Base-by-base conservation (phyloP, 1,140 invertebrate species). In the Aphis gossypii region DNA sequence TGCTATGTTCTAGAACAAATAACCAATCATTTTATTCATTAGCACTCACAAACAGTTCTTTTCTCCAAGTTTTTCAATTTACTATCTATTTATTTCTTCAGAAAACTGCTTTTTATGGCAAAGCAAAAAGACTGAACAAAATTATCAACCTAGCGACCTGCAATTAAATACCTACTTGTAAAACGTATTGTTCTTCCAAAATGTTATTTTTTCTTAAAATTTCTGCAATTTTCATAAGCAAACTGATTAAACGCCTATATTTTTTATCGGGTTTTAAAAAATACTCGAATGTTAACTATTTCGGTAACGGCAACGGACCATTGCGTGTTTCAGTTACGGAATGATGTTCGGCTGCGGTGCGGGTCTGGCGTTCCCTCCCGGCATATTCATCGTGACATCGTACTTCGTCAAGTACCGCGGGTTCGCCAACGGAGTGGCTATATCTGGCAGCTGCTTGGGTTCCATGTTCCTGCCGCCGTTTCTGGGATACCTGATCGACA, bases 371-470 rank as follows among this genome's bases (percentile, higher is more conserved):
- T 98, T 98, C 95, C 97, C 98, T 9, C 98, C 98, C 48, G 98
- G 98, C 0, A 97, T 99, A n/a, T 98, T 98, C 95, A 98, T 98
- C 94, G 97, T 98, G 83, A 98, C 97, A 20, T 97, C 97, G 83
- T 99, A 98, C 95, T 99, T 98, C 95, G 96, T 98, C 4, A 96
- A 97, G 90, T 95, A 97, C 56, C 96, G 98, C 86, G 98, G 98
- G 7, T 95, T 98, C 21, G 98, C 98, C 38, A 98, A 98, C 95
- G 98, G 98, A 1, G 96, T 99, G 35, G 98, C 98, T 94, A 98
- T 98, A 95, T 98, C 98, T 7, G 98, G 98, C 30, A 98, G 97
- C 94, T 97, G 98, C 5, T 96, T 98, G 86, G 98, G 98, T 41
- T 96, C 96, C 48, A 97, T 98, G 94, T 97, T 98, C 94, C 95